A percentile compares a stretch with the other conserved stretches of the same genome.
phyloP scores from a whole-genome alignment of 2,797 vertebrate genomes.

The Malacoraja senta region DNA sequence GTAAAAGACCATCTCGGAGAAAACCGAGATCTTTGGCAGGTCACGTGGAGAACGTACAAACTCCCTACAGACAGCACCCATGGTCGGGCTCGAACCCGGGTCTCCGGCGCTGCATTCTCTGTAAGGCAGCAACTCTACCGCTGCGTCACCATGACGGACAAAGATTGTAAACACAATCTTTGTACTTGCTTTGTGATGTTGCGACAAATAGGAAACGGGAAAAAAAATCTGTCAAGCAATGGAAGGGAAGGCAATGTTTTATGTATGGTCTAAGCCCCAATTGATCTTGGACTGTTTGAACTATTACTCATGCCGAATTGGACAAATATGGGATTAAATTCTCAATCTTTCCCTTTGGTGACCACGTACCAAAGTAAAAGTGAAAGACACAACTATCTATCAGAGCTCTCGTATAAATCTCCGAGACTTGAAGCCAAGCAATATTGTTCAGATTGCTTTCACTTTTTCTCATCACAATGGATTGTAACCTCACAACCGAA shows the following conservation, averaged over 20 bases:
- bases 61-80: too few species aligned
- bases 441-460: not conserved
- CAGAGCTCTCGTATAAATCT: not conserved
- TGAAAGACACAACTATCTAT: not conserved
- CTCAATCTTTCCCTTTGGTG: not conserved
- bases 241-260: not conserved
- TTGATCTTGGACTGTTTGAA: not conserved
- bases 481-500: not conserved
- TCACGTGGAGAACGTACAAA: too few species aligned
- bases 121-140: too few species aligned
- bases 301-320: not conserved
- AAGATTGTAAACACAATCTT: not conserved
- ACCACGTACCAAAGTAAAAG: not conserved
- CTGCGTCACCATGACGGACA: too few species aligned
- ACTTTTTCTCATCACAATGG: not conserved
- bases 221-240: not conserved
- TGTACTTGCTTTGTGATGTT: not conserved
- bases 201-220: not conserved
- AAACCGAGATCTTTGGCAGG: too few species aligned
- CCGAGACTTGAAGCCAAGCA: not conserved
- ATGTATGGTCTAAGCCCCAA: not conserved
- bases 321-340: not conserved
- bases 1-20: too few species aligned
- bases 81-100: too few species aligned
- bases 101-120: too few species aligned